A percentile compares a stretch with the other conserved stretches of the same genome.
Conservation (phyloP, 2,113 vertebrate species). For the Charadrius vociferus region DNA sequence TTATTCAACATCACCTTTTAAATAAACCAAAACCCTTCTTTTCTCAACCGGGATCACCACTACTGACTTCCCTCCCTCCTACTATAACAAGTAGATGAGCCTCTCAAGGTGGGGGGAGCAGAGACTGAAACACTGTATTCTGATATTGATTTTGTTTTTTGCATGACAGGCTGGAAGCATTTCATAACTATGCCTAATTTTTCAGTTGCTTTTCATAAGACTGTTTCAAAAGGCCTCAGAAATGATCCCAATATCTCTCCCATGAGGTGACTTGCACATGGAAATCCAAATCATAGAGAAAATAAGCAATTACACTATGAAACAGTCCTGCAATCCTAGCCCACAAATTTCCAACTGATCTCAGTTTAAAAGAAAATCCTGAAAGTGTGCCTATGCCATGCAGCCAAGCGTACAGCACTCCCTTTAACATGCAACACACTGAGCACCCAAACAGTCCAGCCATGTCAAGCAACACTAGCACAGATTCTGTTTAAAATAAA, state of each 20-base stretch:
- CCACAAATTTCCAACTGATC: background rate
- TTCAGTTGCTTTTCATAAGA: background rate
- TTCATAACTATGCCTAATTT: background rate
- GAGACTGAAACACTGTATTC: background rate
- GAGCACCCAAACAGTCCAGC: background rate
- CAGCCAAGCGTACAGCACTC: background rate
- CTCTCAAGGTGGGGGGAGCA: background rate
- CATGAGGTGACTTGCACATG: accelerated
- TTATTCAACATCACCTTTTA: background rate
- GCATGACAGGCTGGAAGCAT: background rate
- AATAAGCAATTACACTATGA: background rate
- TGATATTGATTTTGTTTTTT: background rate
- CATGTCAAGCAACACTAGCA: background rate
- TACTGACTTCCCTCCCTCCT: background rate
- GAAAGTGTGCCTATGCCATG: background rate
- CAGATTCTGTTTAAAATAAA: background rate
- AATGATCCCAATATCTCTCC: background rate
- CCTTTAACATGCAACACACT: background rate
- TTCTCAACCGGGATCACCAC: background rate
- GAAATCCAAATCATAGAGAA: background rate
- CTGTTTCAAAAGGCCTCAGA: background rate
- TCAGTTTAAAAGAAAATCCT: background rate
- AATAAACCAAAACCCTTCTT: background rate
- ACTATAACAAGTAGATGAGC: background rate
- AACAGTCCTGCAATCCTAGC: background rate